Base-by-base conservation (phyloP, 2,797 vertebrate genomes). In the Florisuga fusca region DNA sequence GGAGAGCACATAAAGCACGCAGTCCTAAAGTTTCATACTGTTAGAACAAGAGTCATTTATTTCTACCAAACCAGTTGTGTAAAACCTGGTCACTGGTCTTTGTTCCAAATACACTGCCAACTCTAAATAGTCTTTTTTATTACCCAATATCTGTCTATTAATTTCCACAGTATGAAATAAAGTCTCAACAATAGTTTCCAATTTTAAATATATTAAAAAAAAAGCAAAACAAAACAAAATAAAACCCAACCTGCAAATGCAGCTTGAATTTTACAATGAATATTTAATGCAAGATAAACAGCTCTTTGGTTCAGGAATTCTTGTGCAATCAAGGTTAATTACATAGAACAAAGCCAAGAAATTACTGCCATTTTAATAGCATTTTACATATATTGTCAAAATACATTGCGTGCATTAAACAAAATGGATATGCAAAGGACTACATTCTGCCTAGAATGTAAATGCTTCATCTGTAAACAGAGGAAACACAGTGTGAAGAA, bases 261-360 rank as follows among this genome's bases (percentile, higher is more conserved):
- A 76, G 36, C 34, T 82, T 73, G 82, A 93, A 27, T 88, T 20
- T 90, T 50, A 89, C 73, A 54, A 78, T 64, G 12, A 96, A 22
- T 57, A 26, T 63, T 89, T 90, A 94, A 83, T 85, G 66, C n/a
- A 84, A 96, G 67, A 96, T 69, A 96, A 96, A 95, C 19, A 72
- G 58, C 33, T 95, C 38, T 83, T 93, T 51, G 55, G 17, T 81
- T 93, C 18, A 81, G 36, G 67, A 91, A 87, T 21, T 96, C 54
- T 91, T 91, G 29, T 86, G 71, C 88, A 97, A 90, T 96, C 90
- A 95, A 94, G 26, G 79, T 82, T 97, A 97, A 96, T 94, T 96
- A 95, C 20, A 94, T 3, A 68, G 68, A 97, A 96, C 86, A 96
- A 96, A 95, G 74, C 20, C 76, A 83, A 95, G 94, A 96, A 91